These are phyloP conservation scores for Phalloptychus januarius DNA, from an alignment of 2,797 vertebrate genomes.

Conservation along the genomic window DNA sequence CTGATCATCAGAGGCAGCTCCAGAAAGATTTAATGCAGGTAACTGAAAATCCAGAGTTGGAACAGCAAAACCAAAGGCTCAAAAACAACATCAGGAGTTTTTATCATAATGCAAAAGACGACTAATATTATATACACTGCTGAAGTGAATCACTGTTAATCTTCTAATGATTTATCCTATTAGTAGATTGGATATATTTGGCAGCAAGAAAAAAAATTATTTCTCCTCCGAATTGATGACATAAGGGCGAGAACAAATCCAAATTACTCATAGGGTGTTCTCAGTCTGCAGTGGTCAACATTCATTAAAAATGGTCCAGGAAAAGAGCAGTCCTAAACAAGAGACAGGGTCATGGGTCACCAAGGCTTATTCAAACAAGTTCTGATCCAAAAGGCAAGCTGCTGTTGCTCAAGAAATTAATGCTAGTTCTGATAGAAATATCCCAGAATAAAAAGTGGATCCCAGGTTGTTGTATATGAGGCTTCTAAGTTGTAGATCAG, in stretches of 20 bases:
- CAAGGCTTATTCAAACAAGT: background rate
- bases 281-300: background rate
- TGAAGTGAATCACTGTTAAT: background rate
- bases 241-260: background rate
- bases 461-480: background rate
- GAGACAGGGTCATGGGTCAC: background rate
- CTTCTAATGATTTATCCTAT: background rate
- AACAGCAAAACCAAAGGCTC: background rate
- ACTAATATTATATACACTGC: background rate
- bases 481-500: background rate
- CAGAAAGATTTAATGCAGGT: background rate
- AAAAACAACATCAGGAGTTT: background rate
- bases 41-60: background rate
- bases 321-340: background rate
- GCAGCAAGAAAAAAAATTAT: background rate
- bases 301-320: background rate
- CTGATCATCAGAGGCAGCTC: background rate
- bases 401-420: background rate
- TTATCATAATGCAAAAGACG: background rate
- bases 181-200: background rate
- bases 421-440: background rate
- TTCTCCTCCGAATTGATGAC: background rate
- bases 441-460: background rate
- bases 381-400: background rate
- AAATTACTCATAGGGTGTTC: background rate